phyloP scores from a whole-genome alignment of 1,140 invertebrate species.

The Atopsyche davidsoni region DNA sequence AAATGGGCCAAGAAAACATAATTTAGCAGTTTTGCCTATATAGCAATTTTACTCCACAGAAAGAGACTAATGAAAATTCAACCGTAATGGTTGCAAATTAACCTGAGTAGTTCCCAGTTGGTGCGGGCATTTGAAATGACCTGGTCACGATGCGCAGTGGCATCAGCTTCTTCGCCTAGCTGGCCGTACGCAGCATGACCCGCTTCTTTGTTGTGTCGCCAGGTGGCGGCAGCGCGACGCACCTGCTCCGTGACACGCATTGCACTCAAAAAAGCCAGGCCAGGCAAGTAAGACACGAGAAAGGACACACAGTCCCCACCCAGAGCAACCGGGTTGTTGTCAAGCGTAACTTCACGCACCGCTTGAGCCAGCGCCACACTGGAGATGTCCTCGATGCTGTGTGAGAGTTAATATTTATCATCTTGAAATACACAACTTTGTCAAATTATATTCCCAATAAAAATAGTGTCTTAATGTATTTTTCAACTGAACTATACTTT shows the following conservation, averaged over 20 bases:
- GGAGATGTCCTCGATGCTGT: slow-evolving; percentile 74
- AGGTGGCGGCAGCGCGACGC: slow-evolving; percentile 64
- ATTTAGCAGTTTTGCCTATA: too few species aligned
- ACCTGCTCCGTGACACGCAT: slow-evolving; percentile 74
- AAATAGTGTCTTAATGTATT: too few species aligned
- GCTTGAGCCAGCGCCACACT: slow-evolving; percentile 66
- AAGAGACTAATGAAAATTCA: too few species aligned
- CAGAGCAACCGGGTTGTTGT: slow-evolving; percentile 76
- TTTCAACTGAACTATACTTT: too few species aligned
- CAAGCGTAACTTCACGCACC: slow-evolving; percentile 75
- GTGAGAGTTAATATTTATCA: slow-evolving; percentile 30
- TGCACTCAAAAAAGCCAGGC: slow-evolving; percentile 60
- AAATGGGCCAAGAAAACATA: too few species aligned
- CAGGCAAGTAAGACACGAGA: slow-evolving; percentile 69
- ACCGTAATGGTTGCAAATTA: not conserved
- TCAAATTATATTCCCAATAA: slow-evolving; percentile 28
- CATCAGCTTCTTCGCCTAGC: slow-evolving; percentile 59
- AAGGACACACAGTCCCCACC: slow-evolving; percentile 71
- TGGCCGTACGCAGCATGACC: slow-evolving; percentile 61
- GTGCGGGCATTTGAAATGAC: slow-evolving; percentile 74
- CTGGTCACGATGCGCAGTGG: slow-evolving; percentile 63
- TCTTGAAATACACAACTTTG: slow-evolving; percentile 15
- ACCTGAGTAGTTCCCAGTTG: slow-evolving; percentile 72
- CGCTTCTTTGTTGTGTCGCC: slow-evolving; percentile 67
- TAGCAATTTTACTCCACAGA: too few species aligned